A percentile compares a stretch with the other conserved stretches of the same genome.
Evolutionary conservation across 2,888 invertebrate species (phyloP).

Genomic region (Antitype chi): DNA sequence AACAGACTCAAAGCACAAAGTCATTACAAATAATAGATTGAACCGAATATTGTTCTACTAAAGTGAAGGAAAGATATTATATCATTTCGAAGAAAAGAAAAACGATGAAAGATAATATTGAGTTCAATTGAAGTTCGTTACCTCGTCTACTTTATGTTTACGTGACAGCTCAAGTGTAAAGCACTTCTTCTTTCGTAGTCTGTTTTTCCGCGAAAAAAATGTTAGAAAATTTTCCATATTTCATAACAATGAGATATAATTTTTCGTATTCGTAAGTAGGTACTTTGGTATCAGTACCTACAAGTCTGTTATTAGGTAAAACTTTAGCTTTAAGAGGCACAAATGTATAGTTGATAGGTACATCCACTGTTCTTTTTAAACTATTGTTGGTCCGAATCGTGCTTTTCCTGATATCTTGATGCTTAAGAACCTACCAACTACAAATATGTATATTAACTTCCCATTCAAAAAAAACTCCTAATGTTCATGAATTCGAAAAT

Average conservation of each 20-base stretch:
- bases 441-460: not conserved
- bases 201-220: not conserved
- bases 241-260: not conserved
- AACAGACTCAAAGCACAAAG: too few species aligned
- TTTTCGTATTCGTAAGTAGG: not conserved
- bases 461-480: too few species aligned
- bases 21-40: conserved; percentile 13
- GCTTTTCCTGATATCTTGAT: too few species aligned
- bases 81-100: conserved; percentile 1
- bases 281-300: not conserved
- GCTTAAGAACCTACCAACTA: too few species aligned
- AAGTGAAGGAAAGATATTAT: conserved; percentile 1
- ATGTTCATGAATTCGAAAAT: too few species aligned
- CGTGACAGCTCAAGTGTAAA: conserved; percentile 1
- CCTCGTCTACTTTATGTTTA: not conserved
- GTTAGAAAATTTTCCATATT: not conserved
- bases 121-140: conserved; percentile 20
- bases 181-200: not conserved
- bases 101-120: not conserved
- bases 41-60: not conserved
- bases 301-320: not conserved
- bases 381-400: too few species aligned
- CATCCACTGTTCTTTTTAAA: too few species aligned
- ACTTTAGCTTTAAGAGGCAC: not conserved
- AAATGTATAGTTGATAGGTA: too few species aligned